Conservation (phyloP, 2,113 vertebrate genomes). For the Puma concolor region DNA sequence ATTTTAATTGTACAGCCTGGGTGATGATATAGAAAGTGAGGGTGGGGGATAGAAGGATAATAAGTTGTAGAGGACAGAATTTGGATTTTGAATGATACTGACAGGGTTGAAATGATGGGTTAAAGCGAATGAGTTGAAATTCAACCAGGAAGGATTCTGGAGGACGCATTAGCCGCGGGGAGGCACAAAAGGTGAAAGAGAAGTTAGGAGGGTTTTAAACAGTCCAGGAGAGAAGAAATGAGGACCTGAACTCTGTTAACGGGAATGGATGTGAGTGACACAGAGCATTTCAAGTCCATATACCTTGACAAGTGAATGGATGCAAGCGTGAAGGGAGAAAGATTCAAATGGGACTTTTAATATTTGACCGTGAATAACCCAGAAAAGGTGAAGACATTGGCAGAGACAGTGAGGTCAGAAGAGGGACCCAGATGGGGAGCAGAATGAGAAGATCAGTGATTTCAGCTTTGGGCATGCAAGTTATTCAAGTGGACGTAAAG, state of each 20-base stretch:
- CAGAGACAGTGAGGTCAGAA: constrained; percentile 53
- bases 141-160: constrained; percentile 48
- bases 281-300: constrained; percentile 13
- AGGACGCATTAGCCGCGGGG: not conserved
- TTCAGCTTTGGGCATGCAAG: not conserved
- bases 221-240: constrained; percentile 35
- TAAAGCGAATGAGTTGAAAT: constrained; percentile 65
- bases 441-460: not conserved
- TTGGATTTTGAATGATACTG: constrained; percentile 65
- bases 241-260: constrained; percentile 56
- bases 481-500: not conserved
- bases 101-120: constrained; percentile 62
- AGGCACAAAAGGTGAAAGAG: constrained; percentile 59
- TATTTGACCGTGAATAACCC: constrained; percentile 18
- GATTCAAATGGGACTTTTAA: constrained; percentile 37
- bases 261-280: constrained; percentile 57
- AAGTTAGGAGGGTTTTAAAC: constrained; percentile 10
- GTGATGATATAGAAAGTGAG: not conserved
- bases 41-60: not conserved
- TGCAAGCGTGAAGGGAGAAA: not conserved
- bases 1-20: constrained; percentile 36
- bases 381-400: constrained; percentile 49
- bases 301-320: constrained; percentile 53
- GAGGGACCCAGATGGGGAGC: not conserved
- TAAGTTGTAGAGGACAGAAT: constrained; percentile 48